Conservation (phyloP, 2,888 invertebrate genomes). For the Pachydiplax longipennis region DNA sequence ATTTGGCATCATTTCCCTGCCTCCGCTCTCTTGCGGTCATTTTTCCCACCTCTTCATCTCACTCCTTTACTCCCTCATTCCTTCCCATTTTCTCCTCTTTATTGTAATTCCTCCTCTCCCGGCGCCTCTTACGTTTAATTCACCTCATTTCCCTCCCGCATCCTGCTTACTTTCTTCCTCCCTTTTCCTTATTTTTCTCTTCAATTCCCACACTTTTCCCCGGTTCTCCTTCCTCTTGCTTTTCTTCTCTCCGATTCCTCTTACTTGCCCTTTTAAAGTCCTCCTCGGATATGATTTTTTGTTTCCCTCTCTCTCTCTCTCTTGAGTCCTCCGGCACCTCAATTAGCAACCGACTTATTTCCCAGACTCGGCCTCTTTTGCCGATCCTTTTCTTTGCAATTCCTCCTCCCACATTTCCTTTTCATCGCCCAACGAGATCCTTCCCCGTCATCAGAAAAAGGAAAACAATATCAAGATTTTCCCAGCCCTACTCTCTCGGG, state of each 20-base stretch:
- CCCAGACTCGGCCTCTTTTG: neutral
- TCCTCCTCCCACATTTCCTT: neutral
- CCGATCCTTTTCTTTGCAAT: no score
- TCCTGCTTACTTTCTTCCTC: neutral
- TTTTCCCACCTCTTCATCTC: neutral
- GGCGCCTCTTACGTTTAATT: no score
- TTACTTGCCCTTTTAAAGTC: neutral
- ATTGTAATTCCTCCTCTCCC: neutral
- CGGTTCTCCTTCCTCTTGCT: neutral
- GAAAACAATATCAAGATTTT: no score
- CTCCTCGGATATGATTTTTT: neutral
- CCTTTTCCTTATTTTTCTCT: neutral
- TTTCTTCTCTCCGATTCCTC: no score
- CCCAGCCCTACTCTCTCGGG: no score
- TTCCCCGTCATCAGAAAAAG: no score
- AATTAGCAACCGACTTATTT: conserved; percentile 12
- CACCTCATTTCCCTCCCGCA: neutral
- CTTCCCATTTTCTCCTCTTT: no score
- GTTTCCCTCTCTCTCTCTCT: neutral
- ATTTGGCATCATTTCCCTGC: neutral
- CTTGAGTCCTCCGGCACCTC: neutral
- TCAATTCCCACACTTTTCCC: neutral
- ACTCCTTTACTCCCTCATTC: neutral
- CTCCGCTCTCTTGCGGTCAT: neutral
- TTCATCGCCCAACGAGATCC: neutral